A percentile compares a stretch with the other conserved stretches of the same genome.
These are phyloP conservation scores for Enteromius mattozi DNA, from an alignment of 2,797 vertebrate genomes.

Conservation along the genomic window DNA sequence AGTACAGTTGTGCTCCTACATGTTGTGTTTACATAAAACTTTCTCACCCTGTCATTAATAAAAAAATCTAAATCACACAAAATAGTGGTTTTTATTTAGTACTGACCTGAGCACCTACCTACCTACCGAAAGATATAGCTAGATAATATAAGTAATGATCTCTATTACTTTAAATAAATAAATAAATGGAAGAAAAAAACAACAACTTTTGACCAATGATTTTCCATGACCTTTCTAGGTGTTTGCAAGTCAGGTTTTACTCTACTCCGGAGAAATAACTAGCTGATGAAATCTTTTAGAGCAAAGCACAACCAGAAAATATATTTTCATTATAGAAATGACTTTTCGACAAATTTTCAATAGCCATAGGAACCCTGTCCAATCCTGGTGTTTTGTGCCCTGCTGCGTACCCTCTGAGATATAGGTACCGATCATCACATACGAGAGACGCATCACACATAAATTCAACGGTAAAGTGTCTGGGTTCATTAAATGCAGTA, in stretches of 20 bases:
- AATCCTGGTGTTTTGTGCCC: neutral
- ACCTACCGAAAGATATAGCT: too few relatives aligned
- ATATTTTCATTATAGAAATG: neutral
- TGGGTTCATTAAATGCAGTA: conserved; percentile 46
- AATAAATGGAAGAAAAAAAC: too few relatives aligned
- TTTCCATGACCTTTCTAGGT: conserved; percentile 4
- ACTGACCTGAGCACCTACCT: neutral
- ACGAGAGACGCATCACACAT: conserved; percentile 16
- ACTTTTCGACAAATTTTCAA: neutral
- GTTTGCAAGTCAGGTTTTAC: neutral
- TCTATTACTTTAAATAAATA: neutral
- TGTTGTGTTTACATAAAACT: neutral
- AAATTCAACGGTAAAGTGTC: conserved; percentile 22
- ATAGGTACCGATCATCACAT: neutral
- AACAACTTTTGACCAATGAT: neutral
- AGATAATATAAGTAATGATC: neutral
- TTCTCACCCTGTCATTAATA: neutral
- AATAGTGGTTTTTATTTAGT: neutral
- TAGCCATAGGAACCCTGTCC: neutral
- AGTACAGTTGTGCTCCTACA: neutral
- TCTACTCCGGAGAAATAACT: neutral
- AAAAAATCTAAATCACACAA: neutral
- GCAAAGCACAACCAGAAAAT: conserved; percentile 10
- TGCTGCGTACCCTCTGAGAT: neutral
- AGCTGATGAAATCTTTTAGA: conserved; percentile 1